Percentiles rank a stretch among this genome's conserved stretches.
Evolutionary conservation across 2,888 invertebrate genomes (phyloP).

Genomic region (Zhuqinia jingwanae): DNA sequence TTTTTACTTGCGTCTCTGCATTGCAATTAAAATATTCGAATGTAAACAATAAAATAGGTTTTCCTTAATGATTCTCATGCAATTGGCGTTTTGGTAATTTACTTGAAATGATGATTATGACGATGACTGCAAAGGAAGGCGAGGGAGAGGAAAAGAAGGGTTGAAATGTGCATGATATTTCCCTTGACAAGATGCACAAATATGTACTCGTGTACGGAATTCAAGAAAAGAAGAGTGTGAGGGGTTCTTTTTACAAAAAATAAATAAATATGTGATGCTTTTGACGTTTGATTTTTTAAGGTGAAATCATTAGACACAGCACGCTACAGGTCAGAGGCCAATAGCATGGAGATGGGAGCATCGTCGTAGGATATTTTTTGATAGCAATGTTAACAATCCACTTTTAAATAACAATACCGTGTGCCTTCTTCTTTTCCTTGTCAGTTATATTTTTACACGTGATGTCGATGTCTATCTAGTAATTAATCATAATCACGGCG

Average conservation of each 20-base stretch:
- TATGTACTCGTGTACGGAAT: constrained; percentile 47
- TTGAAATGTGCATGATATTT: constrained; percentile 66
- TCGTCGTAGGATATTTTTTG: not conserved
- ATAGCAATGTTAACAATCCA: constrained; percentile 51
- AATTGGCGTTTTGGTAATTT: constrained; percentile 64
- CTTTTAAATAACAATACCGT: constrained; percentile 52
- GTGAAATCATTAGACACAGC: constrained; percentile 73
- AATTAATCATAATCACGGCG: constrained; percentile 69
- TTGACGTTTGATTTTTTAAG: constrained; percentile 72
- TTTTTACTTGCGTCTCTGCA: not conserved
- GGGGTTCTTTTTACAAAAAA: constrained; percentile 51
- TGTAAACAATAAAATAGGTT: constrained; percentile 62
- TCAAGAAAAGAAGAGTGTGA: constrained; percentile 50
- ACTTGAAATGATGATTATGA: constrained; percentile 61
- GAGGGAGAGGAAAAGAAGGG: constrained; percentile 28
- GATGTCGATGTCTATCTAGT: constrained; percentile 58
- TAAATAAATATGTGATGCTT: constrained; percentile 47
- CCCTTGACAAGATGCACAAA: constrained; percentile 61
- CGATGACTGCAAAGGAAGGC: constrained; percentile 34
- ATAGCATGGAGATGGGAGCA: constrained; percentile 44
- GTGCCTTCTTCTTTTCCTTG: constrained; percentile 46
- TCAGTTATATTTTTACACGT: constrained; percentile 66
- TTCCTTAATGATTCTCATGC: constrained; percentile 62
- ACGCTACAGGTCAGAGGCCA: constrained; percentile 73
- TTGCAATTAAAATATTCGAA: constrained; percentile 66